Evolutionary conservation across 2,113 vertebrate genomes (phyloP), one percentile per base, ranked within the genome.

Genomic region (Elephas maximus): DNA sequence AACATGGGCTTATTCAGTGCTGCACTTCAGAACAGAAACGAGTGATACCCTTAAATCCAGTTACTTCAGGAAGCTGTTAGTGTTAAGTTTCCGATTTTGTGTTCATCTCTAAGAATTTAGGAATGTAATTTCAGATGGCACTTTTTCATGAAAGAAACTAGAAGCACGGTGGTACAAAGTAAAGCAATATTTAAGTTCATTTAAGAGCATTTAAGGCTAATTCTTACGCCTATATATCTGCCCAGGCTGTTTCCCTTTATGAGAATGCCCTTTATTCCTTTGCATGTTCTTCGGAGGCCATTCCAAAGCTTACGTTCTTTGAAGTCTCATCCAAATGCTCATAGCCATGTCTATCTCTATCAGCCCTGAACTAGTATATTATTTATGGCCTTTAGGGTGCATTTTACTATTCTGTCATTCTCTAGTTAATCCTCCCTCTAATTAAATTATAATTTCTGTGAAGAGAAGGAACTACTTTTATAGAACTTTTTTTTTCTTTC

Each of bases 31-130:
- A 77, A 93, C 48, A 41, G 30, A 96, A 88, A 92, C n/a, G 69
- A 94, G 96, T 81, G 41, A 41, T 94, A 44, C 48, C 78, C 96
- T 92, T 90, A 77, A 81, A 71, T 21, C 41, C 60, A 4, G 28
- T 93, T 78, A 90, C 81, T 97, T 62, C 51, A 83, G 12, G n/a
- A 24, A 44, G 24, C 79, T 9, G 0, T 63, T 63, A 26, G 7
- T 88, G n/a, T 65, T 97, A 83, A 85, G 57, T 44, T 62, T 86
- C 63, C 97, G 96, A 44, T 44, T 96, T 97, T 8, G 12, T 57
- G 41, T 96, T 97, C 94, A 23, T 45, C 79, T 21, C 24, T 17
- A 8, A 88, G 44, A n/a, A 14, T 48, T 94, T 44, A 88, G 71
- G 63, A 94, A 20, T n/a, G 4, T 62, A 17, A 76, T 95, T 92